phyloP scores from a whole-genome alignment of 2,113 vertebrate genomes.

The Otus sunia region DNA sequence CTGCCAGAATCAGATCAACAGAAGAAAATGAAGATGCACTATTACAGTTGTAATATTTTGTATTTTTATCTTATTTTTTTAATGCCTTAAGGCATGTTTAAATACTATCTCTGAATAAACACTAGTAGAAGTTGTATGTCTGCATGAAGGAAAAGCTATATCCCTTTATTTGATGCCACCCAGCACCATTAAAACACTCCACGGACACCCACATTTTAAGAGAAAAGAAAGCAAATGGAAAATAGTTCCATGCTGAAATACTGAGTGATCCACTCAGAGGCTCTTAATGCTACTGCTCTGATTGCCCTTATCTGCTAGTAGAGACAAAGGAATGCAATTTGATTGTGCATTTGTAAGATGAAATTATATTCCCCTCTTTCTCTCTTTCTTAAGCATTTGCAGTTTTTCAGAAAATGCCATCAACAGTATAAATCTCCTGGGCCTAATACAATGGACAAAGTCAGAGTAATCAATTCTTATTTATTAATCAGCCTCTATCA shows the following conservation, averaged over 20 bases:
- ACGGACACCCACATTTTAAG: not conserved
- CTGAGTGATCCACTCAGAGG: not conserved
- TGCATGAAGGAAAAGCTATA: not conserved
- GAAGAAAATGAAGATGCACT: not conserved
- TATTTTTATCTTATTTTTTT: not conserved
- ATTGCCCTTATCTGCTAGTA: not conserved
- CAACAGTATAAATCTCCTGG: slow-evolving; percentile 34
- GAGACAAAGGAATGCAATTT: slow-evolving; percentile 54
- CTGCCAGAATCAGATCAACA: not conserved
- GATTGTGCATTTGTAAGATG: not conserved
- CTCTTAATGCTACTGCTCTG: not conserved
- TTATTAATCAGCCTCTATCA: slow-evolving; percentile 60
- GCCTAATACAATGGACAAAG: slow-evolving; percentile 32
- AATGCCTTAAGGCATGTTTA: not conserved
- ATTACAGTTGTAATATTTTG: not conserved
- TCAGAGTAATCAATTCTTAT: slow-evolving; percentile 57
- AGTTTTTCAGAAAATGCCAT: slow-evolving; percentile 10
- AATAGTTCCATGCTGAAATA: not conserved
- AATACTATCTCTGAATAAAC: not conserved
- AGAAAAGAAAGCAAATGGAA: not conserved
- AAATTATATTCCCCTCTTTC: not conserved
- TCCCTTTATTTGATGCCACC: not conserved
- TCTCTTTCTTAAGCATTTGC: not conserved
- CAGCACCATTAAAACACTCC: not conserved
- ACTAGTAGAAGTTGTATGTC: not conserved